Conservation (phyloP, 2,797 vertebrate genomes). For the Gephyroberyx darwinii region DNA sequence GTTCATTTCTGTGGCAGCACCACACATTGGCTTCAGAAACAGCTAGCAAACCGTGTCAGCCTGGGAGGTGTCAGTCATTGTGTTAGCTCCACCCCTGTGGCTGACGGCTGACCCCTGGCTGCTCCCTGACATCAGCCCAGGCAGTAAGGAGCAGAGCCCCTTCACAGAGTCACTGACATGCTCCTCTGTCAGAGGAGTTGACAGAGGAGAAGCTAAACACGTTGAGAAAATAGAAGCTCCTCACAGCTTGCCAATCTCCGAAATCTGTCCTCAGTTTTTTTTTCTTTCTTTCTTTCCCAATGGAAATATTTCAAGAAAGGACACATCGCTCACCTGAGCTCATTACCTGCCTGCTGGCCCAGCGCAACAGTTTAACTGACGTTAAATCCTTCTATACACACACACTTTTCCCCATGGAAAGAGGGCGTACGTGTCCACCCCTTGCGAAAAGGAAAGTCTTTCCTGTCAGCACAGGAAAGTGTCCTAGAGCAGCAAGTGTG, state of each 20-base stretch:
- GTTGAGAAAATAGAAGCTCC: constrained; percentile 72
- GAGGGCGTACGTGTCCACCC: constrained; percentile 32
- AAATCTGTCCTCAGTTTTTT: constrained; percentile 42
- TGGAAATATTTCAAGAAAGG: constrained; percentile 72
- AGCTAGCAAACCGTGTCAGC: constrained; percentile 12
- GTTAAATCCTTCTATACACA: constrained; percentile 58
- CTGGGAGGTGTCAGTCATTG: constrained; percentile 26
- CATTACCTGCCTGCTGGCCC: constrained; percentile 57
- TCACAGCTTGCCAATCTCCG: constrained; percentile 77
- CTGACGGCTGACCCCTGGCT: constrained; percentile 74
- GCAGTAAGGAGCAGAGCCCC: constrained; percentile 60
- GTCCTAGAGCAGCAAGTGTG: constrained; percentile 4
- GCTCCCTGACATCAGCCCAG: constrained; percentile 75
- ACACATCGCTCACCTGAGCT: constrained; percentile 64
- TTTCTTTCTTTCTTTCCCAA: constrained; percentile 2
- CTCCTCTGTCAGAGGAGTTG: constrained; percentile 74
- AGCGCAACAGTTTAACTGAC: constrained; percentile 62
- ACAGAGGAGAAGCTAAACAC: constrained; percentile 75
- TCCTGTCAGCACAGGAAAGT: constrained; percentile 77
- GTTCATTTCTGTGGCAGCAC: constrained; percentile 56
- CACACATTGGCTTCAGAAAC: constrained; percentile 7
- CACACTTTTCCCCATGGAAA: constrained; percentile 29
- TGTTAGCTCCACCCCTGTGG: constrained; percentile 53
- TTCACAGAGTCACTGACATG: constrained; percentile 70
- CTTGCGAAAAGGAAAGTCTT: constrained; percentile 43